Evolutionary conservation across 2,888 invertebrate genomes (phyloP), one percentile per base, ranked within the genome.

Genomic region (Stramonita haemastoma): DNA sequence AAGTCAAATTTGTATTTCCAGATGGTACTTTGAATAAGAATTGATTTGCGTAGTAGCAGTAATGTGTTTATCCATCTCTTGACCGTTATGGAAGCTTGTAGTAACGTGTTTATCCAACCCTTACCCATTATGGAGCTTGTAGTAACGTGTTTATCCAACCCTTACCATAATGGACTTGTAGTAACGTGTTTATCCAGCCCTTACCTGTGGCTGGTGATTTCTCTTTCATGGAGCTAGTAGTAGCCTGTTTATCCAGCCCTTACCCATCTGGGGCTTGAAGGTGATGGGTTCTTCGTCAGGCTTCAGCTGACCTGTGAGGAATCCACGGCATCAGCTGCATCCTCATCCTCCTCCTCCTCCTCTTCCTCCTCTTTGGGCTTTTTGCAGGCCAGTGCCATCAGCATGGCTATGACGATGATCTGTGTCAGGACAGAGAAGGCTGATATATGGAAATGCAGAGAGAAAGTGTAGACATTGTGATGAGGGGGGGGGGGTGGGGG

Each of bases 391-490:
- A 91, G 90, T 22, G 93, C 92, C 36, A 93, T 89, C 34, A 93
- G 66, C 57, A 93, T 89, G 29, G 93, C 93, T 56, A 93, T 66
- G 6, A 93, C 79, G 57, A 94, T 91, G 56, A 94, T 94, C 93
- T 94, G 91, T 19, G 90, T 2, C 32, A 87, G 6, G 70, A 36
- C 19, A 0, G 83, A 22, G 19, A 19, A 22, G 36, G 5, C 22
- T 15, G 32, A 36, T 4, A 0, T 26, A 6, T 13, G 36, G 79
- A 29, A 29, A 13, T n/a, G 32, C 1, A 29, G 29, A 79, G 5
- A 79, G 79, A 29, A n/a, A 5, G 79, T 19, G 70, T 70, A 26
- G 70, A 26, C 4, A 46, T 46, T 8, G 46, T 46, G 46, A 46
- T n/a, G n/a, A 77, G 4, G n/a, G 46, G 46, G 46, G 2, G 46